Conservation (phyloP, 2,888 invertebrate genomes). For the Mactromeris polynyma region DNA sequence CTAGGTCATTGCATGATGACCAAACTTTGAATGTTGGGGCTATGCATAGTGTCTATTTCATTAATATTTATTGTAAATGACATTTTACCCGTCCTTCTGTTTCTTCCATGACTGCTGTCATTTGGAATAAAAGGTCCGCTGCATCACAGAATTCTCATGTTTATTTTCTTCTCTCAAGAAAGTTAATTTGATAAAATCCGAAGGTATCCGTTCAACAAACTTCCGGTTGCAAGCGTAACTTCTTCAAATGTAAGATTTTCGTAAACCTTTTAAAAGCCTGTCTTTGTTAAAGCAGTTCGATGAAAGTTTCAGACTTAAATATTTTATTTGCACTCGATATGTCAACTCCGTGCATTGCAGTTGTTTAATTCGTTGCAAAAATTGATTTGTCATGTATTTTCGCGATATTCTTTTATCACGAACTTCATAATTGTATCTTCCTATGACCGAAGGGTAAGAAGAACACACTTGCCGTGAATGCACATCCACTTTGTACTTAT, state of each 20-base stretch:
- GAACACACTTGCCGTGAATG: too few relatives aligned
- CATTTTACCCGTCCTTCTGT: neutral
- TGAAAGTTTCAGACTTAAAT: neutral
- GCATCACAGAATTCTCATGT: neutral
- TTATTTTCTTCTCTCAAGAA: conserved; percentile 15
- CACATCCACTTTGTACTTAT: too few relatives aligned
- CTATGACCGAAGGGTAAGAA: too few relatives aligned
- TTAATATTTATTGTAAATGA: neutral
- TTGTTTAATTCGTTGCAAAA: neutral
- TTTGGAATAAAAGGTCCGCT: neutral
- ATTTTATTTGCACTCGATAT: neutral
- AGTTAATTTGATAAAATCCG: neutral
- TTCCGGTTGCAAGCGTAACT: neutral
- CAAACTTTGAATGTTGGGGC: neutral
- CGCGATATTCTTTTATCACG: neutral
- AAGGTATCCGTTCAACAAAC: neutral
- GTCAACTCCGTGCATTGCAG: neutral
- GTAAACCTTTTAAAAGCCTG: neutral
- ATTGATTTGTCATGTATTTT: neutral
- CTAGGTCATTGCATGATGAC: conserved; percentile 16
- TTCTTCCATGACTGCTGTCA: conserved; percentile 24
- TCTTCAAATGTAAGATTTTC: neutral
- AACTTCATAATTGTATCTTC: too few relatives aligned
- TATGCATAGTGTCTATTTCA: neutral
- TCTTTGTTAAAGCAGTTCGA: neutral